phyloP scores from a whole-genome alignment of 2,797 vertebrate species.

The Fringilla coelebs region DNA sequence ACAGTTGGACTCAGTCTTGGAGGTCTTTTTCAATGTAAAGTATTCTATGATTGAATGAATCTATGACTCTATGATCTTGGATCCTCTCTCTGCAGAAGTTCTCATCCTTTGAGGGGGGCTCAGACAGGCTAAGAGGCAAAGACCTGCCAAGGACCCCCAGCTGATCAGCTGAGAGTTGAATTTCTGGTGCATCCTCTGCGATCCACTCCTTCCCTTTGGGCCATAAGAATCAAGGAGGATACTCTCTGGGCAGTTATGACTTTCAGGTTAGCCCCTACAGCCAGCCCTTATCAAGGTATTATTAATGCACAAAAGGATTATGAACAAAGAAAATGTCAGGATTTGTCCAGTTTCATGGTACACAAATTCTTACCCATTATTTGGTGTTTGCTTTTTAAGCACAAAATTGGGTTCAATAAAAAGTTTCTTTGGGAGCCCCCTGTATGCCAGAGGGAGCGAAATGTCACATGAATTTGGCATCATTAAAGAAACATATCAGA shows the following conservation, averaged over 20 bases:
- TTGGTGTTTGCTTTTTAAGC: neutral
- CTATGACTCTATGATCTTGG: neutral
- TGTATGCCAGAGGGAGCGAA: neutral
- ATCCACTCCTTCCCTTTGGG: neutral
- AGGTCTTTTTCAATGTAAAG: neutral
- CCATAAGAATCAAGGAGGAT: neutral
- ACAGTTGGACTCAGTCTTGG: neutral
- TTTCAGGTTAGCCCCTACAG: neutral
- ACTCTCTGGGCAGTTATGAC: neutral
- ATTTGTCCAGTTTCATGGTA: neutral
- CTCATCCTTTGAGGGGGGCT: neutral
- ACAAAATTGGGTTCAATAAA: neutral
- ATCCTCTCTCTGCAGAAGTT: neutral
- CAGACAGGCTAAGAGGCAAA: neutral
- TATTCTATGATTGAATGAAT: neutral
- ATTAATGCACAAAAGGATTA: neutral
- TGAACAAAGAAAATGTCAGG: neutral
- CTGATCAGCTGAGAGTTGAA: neutral
- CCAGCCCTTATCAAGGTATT: neutral
- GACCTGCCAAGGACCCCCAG: rapidly evolving
- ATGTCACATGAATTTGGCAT: neutral
- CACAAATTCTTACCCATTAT: neutral
- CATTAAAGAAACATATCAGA: neutral
- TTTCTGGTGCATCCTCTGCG: neutral
- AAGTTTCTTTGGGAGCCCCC: neutral